Conservation (phyloP, 2,113 vertebrate species). For the Platichthys stellatus region DNA sequence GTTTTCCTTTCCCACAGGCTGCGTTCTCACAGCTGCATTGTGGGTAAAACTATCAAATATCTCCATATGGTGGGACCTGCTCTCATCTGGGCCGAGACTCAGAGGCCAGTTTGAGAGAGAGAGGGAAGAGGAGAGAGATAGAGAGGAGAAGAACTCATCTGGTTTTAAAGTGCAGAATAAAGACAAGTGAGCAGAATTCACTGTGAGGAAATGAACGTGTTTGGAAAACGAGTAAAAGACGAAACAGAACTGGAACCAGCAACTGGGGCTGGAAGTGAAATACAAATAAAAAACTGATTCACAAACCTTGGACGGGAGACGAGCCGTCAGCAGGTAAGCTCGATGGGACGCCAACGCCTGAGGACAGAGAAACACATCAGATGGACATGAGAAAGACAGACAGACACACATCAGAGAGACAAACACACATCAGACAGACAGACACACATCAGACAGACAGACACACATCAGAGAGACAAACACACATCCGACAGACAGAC, state of each 20-base stretch:
- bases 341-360: conserved; percentile 93
- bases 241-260: no score
- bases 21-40: conserved; percentile 60
- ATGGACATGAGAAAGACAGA: no score
- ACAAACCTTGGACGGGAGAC: conserved; percentile 90
- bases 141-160: neutral
- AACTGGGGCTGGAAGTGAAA: no score
- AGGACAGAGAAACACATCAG: conserved; percentile 24
- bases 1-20: conserved; percentile 69
- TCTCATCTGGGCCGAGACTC: conserved; percentile 10
- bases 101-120: neutral
- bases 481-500: no score
- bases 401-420: no score
- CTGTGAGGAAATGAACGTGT: no score
- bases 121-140: neutral
- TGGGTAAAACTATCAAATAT: conserved; percentile 69
- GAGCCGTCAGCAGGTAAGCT: conserved; percentile 89
- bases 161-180: no score
- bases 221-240: no score
- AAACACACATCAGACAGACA: neutral
- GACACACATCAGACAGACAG: no score
- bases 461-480: no score
- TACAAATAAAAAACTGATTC: no score
- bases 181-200: no score
- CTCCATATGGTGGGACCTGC: conserved; percentile 48